phyloP scores from a whole-genome alignment of 2,797 vertebrate genomes.

The Remorina albescens region DNA sequence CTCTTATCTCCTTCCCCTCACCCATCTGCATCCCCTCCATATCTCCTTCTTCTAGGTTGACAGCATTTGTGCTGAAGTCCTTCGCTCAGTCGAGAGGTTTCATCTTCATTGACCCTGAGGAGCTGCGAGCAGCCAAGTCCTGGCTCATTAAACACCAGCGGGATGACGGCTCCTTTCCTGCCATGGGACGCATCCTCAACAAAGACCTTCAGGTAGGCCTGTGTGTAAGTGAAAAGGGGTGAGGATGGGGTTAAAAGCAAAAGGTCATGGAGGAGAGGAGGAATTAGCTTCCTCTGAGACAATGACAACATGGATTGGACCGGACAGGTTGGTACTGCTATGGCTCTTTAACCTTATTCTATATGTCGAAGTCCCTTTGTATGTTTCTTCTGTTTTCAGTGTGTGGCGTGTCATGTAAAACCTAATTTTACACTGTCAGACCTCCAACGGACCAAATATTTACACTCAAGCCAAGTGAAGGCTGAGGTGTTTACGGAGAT shows the following conservation, averaged over 20 bases:
- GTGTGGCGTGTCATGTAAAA: conserved; percentile 2
- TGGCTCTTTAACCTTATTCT: not conserved
- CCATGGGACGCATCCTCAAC: conserved; percentile 93
- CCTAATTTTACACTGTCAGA: not conserved
- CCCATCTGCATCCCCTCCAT: conserved; percentile 3
- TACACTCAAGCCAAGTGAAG: conserved; percentile 4
- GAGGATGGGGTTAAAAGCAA: not conserved
- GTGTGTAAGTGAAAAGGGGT: not conserved
- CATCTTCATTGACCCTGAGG: conserved; percentile 93
- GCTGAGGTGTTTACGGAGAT: not conserved
- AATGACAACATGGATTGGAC: not conserved
- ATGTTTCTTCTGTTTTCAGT: not conserved
- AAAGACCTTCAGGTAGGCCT: conserved; percentile 93
- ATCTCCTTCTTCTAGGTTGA: conserved; percentile 85
- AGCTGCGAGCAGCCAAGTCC: conserved; percentile 89
- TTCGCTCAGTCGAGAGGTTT: conserved; percentile 94
- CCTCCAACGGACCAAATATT: conserved; percentile 6
- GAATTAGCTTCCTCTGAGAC: not conserved
- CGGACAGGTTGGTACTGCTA: not conserved
- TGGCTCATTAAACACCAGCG: conserved; percentile 94
- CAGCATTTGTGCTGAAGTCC: conserved; percentile 95
- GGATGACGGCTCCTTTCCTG: conserved; percentile 92
- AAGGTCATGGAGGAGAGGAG: not conserved
- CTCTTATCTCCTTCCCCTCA: conserved; percentile 8
- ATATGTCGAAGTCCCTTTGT: not conserved